These are phyloP conservation scores for Pimephales promelas DNA, from an alignment of 2,113 vertebrate species.

Conservation along the genomic window DNA sequence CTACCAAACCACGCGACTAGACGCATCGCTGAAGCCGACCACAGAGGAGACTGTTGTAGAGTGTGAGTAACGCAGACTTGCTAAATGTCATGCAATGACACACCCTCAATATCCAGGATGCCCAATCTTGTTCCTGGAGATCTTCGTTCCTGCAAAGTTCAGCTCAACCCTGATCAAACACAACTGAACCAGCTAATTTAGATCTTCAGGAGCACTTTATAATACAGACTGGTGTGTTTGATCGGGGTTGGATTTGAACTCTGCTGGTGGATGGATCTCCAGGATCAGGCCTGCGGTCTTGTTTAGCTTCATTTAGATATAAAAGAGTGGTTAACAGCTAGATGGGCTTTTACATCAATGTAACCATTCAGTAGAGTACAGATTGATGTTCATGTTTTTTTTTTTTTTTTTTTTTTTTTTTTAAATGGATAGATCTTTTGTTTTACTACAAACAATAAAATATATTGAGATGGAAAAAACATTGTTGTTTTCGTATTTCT, in stretches of 20 bases:
- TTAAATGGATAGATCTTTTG: not conserved
- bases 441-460: conserved; percentile 24
- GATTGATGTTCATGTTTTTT: not conserved
- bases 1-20: conserved; percentile 87
- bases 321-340: not conserved
- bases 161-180: no score
- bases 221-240: no score
- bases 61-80: not conserved
- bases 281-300: not conserved
- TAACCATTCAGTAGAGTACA: not conserved
- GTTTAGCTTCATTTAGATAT: not conserved
- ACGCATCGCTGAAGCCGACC: not conserved
- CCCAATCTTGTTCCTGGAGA: no score
- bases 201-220: no score
- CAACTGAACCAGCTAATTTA: no score
- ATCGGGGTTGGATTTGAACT: no score
- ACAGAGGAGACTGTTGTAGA: not conserved
- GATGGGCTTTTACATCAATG: not conserved
- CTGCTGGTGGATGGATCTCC: no score
- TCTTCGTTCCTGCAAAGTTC: no score
- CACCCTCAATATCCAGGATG: no score
- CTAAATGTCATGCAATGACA: not conserved
- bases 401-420: not conserved
- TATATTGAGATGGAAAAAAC: not conserved
- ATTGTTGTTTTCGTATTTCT: not conserved